phyloP scores from a whole-genome alignment of 2,797 vertebrate species.

The Darevskia nairensis region DNA sequence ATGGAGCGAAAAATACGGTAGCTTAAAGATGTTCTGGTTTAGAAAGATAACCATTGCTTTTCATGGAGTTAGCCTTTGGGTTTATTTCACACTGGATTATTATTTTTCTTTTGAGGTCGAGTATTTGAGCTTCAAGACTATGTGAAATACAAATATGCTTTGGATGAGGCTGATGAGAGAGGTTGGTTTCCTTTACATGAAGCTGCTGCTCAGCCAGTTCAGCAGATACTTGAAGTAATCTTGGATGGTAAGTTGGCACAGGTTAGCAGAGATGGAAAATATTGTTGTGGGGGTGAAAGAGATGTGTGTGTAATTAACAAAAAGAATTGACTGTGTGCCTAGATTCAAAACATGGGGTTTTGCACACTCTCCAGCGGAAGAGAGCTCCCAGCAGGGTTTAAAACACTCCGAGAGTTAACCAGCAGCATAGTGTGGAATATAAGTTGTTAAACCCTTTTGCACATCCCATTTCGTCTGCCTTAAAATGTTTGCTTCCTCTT shows the following conservation, averaged over 20 bases:
- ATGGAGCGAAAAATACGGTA: too few relatives aligned
- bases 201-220: conserved; percentile 80
- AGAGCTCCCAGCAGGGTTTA: too few relatives aligned
- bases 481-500: too few relatives aligned
- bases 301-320: not conserved
- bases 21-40: not conserved
- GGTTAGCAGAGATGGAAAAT: not conserved
- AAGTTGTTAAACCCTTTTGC: too few relatives aligned
- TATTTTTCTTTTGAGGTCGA: conserved; percentile 77
- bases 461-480: too few relatives aligned
- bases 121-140: conserved; percentile 82
- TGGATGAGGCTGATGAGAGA: conserved; percentile 85
- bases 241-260: conserved; percentile 78
- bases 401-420: too few relatives aligned
- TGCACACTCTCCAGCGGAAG: too few relatives aligned
- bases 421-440: too few relatives aligned
- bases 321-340: too few relatives aligned
- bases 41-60: conserved; percentile 9
- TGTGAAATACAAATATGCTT: conserved; percentile 79
- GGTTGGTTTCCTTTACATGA: conserved; percentile 89
- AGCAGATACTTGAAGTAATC: conserved; percentile 85
- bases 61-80: not conserved
- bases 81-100: not conserved
- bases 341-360: not conserved
- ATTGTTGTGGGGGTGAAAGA: too few relatives aligned